Percentiles rank a stretch among this genome's conserved stretches.
These are phyloP conservation scores for Luffia ferchaultella DNA, from an alignment of 2,888 invertebrate species.

Conservation along the genomic window DNA sequence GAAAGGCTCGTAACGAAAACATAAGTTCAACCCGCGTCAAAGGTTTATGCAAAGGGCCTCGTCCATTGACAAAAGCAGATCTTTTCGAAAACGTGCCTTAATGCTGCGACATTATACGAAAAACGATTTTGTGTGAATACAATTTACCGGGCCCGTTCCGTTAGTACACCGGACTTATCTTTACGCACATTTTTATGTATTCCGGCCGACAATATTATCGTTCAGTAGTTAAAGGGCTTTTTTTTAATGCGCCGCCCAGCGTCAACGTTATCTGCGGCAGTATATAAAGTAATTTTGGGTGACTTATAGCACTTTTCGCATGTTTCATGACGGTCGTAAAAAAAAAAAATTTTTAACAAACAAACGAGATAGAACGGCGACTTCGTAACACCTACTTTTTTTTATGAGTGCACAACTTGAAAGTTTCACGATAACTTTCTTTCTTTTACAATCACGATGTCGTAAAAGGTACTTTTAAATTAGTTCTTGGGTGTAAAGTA, in stretches of 20 bases:
- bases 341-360: constrained; percentile 33
- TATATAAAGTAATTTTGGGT: constrained; percentile 39
- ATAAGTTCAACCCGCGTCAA: background rate
- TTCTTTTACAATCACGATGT: too few species aligned
- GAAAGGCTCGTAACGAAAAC: background rate
- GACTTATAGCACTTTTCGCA: constrained; percentile 33
- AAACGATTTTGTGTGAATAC: constrained; percentile 43
- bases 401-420: too few species aligned
- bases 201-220: constrained; percentile 44
- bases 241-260: constrained; percentile 33
- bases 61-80: background rate
- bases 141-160: constrained; percentile 45
- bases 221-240: constrained; percentile 34
- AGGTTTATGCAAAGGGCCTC: too few species aligned
- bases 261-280: constrained; percentile 32
- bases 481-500: too few species aligned
- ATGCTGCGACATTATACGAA: constrained; percentile 49
- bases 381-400: too few species aligned
- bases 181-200: constrained; percentile 52
- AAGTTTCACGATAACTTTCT: too few species aligned
- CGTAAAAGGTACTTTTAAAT: too few species aligned
- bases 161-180: constrained; percentile 41
- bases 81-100: constrained; percentile 32
- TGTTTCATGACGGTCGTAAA: constrained; percentile 19
- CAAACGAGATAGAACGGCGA: constrained; percentile 21